Base-by-base conservation (phyloP, 2,888 invertebrate species). In the Campoplex nolae region DNA sequence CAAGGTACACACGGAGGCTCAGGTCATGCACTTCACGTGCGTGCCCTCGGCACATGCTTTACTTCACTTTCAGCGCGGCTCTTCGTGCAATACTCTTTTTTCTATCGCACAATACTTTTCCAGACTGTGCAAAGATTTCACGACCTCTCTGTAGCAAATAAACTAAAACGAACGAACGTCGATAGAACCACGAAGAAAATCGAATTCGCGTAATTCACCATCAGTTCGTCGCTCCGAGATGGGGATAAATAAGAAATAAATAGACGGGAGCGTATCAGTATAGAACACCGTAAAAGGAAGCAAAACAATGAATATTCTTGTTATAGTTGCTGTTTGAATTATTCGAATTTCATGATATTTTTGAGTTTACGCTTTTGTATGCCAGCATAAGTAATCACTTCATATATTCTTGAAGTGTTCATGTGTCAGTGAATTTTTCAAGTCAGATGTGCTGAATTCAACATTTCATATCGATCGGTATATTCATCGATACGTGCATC, bases 11-110 rank as follows among this genome's bases (percentile, higher is more conserved):
- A 83, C 80, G 83, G 83, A 75, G 88, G 85, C 86, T 71, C 84
- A 56, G 89, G 88, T 89, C 88, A 89, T 88, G 89, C 88, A 88
- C 88, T 89, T 86, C 85, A 88, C 90, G 90, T 89, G 90, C 89
- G 89, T 88, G 89, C 89, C 88, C 87, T 75, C 67, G 88, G 89
- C 90, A 83, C 84, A 85, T 71, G 75, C 84, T 87, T 87, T 84
- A 84, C 81, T 84, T 84, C 83, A 84, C 84, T 89, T 90, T 90
- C 91, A 90, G 89, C 84, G 89, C 84, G 83, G 54, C 70, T 45
- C 83, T 73, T 74, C 77, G 58, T 87, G 77, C 81, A 78, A 71
- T 81, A 70, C 84, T 80, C 77, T 79, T 58, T 79, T 58, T 48
- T 75, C 45, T 68, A 80, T 74, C 73, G 51, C 70, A 65, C 56